phyloP scores from a whole-genome alignment of 2,888 invertebrate species.

The Dynastes hyllus region DNA sequence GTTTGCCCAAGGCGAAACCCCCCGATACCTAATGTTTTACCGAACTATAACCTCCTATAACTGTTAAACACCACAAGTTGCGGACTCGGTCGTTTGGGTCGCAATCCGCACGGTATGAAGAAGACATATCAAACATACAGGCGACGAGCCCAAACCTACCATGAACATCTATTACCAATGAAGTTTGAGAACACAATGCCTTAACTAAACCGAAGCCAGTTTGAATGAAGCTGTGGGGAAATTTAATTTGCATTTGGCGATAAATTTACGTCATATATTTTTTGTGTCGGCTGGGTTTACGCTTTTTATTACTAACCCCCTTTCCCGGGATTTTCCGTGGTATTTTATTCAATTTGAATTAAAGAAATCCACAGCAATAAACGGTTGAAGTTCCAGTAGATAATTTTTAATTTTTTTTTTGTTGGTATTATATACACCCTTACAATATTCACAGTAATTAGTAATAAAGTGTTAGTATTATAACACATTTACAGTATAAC shows the following conservation, averaged over 20 bases:
- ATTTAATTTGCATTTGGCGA: not conserved
- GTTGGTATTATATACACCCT: not conserved
- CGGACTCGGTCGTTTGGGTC: slow-evolving; percentile 40
- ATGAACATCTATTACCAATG: slow-evolving; percentile 69
- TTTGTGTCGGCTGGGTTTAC: too few species aligned
- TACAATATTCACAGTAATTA: too few species aligned
- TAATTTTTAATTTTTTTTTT: not conserved
- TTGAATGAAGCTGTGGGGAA: slow-evolving; percentile 34
- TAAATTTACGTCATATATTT: not conserved
- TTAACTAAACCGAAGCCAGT: slow-evolving; percentile 60
- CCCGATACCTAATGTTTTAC: too few species aligned
- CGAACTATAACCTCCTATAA: slow-evolving; percentile 65
- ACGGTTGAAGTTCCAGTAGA: too few species aligned
- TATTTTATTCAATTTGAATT: too few species aligned
- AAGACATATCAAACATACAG: too few species aligned
- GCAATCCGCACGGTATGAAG: slow-evolving; percentile 28
- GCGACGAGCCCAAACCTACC: slow-evolving; percentile 62
- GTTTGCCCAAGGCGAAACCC: slow-evolving; percentile 59
- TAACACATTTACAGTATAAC: slow-evolving; percentile 21
- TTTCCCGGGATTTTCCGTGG: too few species aligned
- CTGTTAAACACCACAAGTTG: slow-evolving; percentile 57
- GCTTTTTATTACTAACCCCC: too few species aligned
- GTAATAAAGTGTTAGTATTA: slow-evolving; percentile 9
- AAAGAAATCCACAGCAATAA: too few species aligned
- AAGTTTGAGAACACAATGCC: slow-evolving; percentile 69